phyloP scores from a whole-genome alignment of 2,113 vertebrate genomes.

The Elaphurus davidianus region DNA sequence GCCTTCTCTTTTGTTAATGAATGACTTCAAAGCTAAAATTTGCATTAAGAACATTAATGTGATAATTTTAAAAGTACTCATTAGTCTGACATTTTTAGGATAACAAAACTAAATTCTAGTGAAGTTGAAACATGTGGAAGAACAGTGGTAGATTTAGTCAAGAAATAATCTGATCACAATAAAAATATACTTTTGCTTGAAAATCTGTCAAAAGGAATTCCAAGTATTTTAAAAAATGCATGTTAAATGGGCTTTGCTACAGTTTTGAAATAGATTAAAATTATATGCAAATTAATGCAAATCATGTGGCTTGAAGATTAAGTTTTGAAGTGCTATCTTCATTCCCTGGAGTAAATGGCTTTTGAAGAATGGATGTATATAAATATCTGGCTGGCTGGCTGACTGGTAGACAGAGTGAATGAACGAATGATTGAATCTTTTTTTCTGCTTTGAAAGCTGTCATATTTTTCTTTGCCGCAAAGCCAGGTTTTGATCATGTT shows the following conservation, averaged over 20 bases:
- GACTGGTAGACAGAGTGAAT: neutral
- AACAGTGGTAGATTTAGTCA: conserved; percentile 45
- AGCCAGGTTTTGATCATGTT: conserved; percentile 22
- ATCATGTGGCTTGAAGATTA: conserved; percentile 60
- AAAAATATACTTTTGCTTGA: conserved; percentile 59
- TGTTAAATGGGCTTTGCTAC: conserved; percentile 62
- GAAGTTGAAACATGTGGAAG: conserved; percentile 53
- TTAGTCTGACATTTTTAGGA: conserved; percentile 65
- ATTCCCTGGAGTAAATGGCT: conserved; percentile 60
- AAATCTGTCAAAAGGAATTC: conserved; percentile 67
- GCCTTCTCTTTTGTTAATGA: conserved; percentile 71
- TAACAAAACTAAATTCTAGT: conserved; percentile 63
- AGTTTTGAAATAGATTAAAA: conserved; percentile 68
- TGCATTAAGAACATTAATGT: conserved; percentile 68
- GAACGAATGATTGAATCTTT: conserved; percentile 47
- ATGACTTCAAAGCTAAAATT: conserved; percentile 73
- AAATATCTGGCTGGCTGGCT: conserved; percentile 16
- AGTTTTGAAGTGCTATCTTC: conserved; percentile 63
- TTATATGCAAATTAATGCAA: conserved; percentile 64
- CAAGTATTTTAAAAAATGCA: conserved; percentile 50
- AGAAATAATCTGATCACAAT: conserved; percentile 64
- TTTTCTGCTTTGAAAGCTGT: conserved; percentile 12
- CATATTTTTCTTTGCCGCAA: neutral
- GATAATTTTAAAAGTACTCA: conserved; percentile 63
- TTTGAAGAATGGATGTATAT: conserved; percentile 48